Evolutionary conservation across 2,797 vertebrate genomes (phyloP).

Genomic region (Cynodonichthys magdalenae): DNA sequence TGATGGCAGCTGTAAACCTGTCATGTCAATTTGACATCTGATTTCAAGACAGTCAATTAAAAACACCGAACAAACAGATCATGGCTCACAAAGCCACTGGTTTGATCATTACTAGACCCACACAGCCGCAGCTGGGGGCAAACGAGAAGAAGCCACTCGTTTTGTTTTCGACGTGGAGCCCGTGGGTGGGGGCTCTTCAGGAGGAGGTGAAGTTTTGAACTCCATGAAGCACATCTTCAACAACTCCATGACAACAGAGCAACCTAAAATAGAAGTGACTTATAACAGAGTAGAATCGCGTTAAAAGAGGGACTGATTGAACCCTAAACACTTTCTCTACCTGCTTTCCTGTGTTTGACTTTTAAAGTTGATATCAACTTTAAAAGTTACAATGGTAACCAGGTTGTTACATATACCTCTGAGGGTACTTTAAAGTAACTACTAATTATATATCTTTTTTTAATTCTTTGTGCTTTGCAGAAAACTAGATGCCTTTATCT

Average conservation of each 20-base stretch:
- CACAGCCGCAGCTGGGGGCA: not conserved
- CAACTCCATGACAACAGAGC: conserved; percentile 15
- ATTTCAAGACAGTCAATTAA: conserved; percentile 11
- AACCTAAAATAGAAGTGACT: conserved; percentile 10
- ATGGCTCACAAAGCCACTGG: not conserved
- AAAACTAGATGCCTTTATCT: conserved; percentile 98
- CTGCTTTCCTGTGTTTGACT: too few relatives aligned
- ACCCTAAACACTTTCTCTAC: too few relatives aligned
- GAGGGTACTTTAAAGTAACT: too few relatives aligned
- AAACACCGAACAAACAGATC: not conserved
- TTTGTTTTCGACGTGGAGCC: not conserved
- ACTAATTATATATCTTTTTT: not conserved
- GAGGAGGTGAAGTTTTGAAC: conserved; percentile 7
- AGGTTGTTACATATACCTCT: not conserved
- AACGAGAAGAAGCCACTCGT: not conserved
- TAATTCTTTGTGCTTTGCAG: conserved; percentile 66
- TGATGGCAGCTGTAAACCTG: conserved; percentile 33
- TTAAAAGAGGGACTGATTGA: too few relatives aligned
- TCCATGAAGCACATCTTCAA: conserved; percentile 1
- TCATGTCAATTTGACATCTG: conserved; percentile 45
- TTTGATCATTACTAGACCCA: not conserved
- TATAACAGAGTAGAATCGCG: not conserved
- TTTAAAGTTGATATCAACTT: too few relatives aligned
- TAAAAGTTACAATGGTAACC: too few relatives aligned
- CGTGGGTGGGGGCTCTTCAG: not conserved